Evolutionary conservation across 1,140 invertebrate species (phyloP).

Genomic region (Drosophila suzukii): DNA sequence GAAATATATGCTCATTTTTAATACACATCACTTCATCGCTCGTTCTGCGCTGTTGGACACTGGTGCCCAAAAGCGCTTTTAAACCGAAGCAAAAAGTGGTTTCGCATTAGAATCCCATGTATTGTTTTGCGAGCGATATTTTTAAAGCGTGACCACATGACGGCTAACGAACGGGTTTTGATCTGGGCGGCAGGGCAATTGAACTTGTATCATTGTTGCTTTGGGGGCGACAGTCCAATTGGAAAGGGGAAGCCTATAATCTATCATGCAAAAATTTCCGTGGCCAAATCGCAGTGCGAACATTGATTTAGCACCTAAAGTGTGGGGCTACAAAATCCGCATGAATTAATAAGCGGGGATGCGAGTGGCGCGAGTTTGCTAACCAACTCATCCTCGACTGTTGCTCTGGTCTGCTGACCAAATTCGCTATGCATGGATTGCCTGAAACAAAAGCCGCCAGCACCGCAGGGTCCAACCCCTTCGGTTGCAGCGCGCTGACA

Average conservation of each 20-base stretch:
- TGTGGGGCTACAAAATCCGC: neutral
- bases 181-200: slow-evolving; percentile 31
- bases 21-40: slow-evolving; percentile 48
- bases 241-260: neutral
- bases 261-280: neutral
- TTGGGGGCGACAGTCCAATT: slow-evolving; percentile 1
- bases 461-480: slow-evolving; percentile 29
- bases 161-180: slow-evolving; percentile 42
- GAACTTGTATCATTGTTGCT: slow-evolving; percentile 22
- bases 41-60: slow-evolving; percentile 53
- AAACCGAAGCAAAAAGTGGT: slow-evolving; percentile 27
- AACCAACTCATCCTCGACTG: slow-evolving; percentile 26
- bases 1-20: slow-evolving; percentile 54
- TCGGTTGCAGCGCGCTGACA: slow-evolving; percentile 24
- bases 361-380: neutral
- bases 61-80: slow-evolving; percentile 24
- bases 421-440: slow-evolving; percentile 49
- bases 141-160: slow-evolving; percentile 78
- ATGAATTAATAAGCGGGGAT: neutral
- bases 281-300: neutral
- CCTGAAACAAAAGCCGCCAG: slow-evolving; percentile 7
- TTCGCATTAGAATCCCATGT: slow-evolving; percentile 48
- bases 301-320: neutral
- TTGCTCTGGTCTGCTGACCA: slow-evolving; percentile 49
- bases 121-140: slow-evolving; percentile 56